Evolutionary conservation across 1,140 invertebrate genomes (phyloP), one percentile per base, ranked within the genome.

Genomic region (Hestina assimilis): DNA sequence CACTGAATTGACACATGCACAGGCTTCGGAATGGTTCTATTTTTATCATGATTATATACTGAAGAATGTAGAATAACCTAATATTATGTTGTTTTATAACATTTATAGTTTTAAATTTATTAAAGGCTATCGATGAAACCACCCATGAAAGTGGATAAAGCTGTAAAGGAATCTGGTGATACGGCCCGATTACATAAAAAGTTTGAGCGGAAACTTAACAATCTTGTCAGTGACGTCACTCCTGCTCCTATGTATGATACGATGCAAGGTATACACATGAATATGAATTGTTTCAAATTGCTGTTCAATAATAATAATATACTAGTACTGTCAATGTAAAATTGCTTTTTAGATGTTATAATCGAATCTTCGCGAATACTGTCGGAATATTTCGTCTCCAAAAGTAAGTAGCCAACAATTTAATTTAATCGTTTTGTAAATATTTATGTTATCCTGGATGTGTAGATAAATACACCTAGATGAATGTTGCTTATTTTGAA

Each of bases 261-360:
- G 1, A 87, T 87, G 81, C 73, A 80, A 79, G 83, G 81, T 87
- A 60, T n/a, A n/a, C n/a, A n/a, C n/a, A n/a, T n/a, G n/a, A n/a
- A n/a, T n/a, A n/a, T n/a, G n/a, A n/a, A n/a, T n/a, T n/a, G n/a
- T n/a, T n/a, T n/a, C n/a, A n/a, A n/a, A n/a, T n/a, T n/a, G n/a
- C n/a, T n/a, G n/a, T n/a, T n/a, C n/a, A n/a, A n/a, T n/a, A n/a
- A n/a, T n/a, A n/a, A n/a, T n/a, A n/a, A n/a, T n/a, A n/a, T n/a
- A n/a, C n/a, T n/a, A n/a, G n/a, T n/a, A n/a, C n/a, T n/a, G n/a
- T n/a, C n/a, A n/a, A n/a, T n/a, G n/a, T n/a, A n/a, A n/a, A n/a
- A 42, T 77, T 72, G n/a, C n/a, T 5, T 74, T 83, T 15, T n/a
- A 50, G 83, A 83, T 62, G 83, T 83, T 0, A 59, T 87, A 20